Percentiles rank a stretch among this genome's conserved stretches.
Conservation (phyloP, 30 jellyfish, hydroid and myxozoan species). For the Catostylus mosaicus region DNA sequence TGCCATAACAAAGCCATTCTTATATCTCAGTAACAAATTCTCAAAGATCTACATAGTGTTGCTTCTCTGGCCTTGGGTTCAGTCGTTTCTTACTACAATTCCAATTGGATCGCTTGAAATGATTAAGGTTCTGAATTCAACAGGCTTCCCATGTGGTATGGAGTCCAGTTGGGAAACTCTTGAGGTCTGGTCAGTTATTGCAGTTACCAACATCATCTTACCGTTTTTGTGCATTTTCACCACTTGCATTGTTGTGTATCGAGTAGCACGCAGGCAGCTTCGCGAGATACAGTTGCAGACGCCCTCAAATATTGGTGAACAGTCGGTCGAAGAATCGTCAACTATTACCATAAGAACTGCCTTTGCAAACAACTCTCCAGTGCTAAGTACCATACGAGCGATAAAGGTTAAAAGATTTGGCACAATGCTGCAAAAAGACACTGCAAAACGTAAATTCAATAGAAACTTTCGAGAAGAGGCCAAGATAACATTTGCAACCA, state of each 20-base stretch:
- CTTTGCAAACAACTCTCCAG: neutral
- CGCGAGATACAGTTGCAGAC: constrained; percentile 37
- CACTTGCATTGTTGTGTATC: constrained; percentile 49
- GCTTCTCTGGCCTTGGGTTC: constrained; percentile 71
- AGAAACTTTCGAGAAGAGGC: constrained; percentile 67
- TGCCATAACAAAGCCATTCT: constrained; percentile 62
- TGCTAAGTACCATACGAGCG: neutral
- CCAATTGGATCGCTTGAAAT: constrained; percentile 30
- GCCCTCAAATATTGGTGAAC: constrained; percentile 10
- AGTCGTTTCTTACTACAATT: constrained; percentile 38
- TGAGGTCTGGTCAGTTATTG: constrained; percentile 4
- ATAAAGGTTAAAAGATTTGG: neutral
- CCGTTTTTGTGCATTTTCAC: constrained; percentile 54
- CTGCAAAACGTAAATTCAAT: neutral
- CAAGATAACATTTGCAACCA: constrained; percentile 63
- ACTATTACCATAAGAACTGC: neutral
- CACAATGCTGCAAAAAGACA: neutral
- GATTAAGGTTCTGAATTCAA: neutral
- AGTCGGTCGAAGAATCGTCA: neutral
- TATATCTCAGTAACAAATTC: constrained; percentile 17
- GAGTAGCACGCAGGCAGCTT: constrained; percentile 66
- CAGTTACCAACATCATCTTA: constrained; percentile 36
- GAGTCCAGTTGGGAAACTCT: constrained; percentile 13
- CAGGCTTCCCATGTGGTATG: constrained; percentile 69
- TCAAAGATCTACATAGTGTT: constrained; percentile 8